Evolutionary conservation across 37 sponge, comb jelly and placozoan genomes (phyloP).

Genomic region (Aplysina aerophoba): DNA sequence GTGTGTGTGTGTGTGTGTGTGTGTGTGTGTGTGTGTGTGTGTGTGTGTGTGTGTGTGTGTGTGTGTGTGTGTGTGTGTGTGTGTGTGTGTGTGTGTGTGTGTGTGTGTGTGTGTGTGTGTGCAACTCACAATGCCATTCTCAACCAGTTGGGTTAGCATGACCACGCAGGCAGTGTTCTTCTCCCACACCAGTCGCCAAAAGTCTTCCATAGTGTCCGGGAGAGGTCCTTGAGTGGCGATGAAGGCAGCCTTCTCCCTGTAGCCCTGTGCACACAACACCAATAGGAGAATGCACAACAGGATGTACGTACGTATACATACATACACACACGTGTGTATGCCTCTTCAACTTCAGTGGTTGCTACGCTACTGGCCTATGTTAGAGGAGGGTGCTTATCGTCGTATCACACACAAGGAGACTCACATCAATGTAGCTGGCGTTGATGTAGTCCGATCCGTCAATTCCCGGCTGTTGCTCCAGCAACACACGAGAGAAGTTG

Average conservation of each 20-base stretch:
- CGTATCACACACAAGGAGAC: conserved; percentile 42
- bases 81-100: too few relatives aligned
- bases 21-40: too few relatives aligned
- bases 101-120: too few relatives aligned
- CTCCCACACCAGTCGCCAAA: conserved; percentile 81
- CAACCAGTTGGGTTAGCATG: conserved; percentile 66
- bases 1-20: too few relatives aligned
- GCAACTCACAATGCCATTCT: conserved; percentile 39
- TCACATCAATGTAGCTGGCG: conserved; percentile 71
- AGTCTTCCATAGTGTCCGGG: conserved; percentile 60
- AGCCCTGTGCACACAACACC: conserved; percentile 22
- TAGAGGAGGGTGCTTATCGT: too few relatives aligned
- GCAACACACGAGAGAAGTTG: conserved; percentile 68
- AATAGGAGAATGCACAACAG: too few relatives aligned
- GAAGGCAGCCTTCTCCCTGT: conserved; percentile 16
- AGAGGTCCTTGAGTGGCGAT: conserved; percentile 53
- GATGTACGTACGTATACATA: too few relatives aligned
- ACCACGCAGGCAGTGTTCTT: conserved; percentile 63
- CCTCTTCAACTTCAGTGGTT: too few relatives aligned
- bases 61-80: too few relatives aligned
- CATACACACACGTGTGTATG: too few relatives aligned
- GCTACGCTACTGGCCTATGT: too few relatives aligned
- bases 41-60: too few relatives aligned
- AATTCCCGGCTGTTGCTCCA: conserved; percentile 59
- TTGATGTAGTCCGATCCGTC: conserved; percentile 86